Evolutionary conservation across 2,888 invertebrate species (phyloP), one percentile per base, ranked within the genome.

Genomic region (Pristionchus entomophagus): DNA sequence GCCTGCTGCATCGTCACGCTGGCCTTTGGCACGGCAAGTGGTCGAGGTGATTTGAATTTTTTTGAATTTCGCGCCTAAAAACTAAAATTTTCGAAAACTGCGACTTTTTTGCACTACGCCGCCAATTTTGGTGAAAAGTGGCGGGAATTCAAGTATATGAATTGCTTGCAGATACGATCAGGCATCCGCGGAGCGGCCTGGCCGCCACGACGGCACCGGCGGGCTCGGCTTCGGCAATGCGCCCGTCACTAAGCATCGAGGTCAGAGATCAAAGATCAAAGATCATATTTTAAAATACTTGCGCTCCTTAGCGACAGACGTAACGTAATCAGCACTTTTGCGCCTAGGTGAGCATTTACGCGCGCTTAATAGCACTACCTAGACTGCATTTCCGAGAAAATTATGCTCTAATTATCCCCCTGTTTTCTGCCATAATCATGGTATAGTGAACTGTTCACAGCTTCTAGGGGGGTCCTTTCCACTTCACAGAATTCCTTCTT

Each of bases 1-100:
- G 82, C 29, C 82, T 82, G 35, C 53, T 82, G 35, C 82, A 82
- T 82, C 82, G 82, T 45, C 82, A 82, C 32, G 59, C 82, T 82
- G 82, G 82, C 35, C 56, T 82, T 56, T 82, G 82, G 82, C 29
- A 29, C 59, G 82, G 82, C 82, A 82, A 82, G 82, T 82, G 82
- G 82, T 38, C 53, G 82, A 56, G 78, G 78, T 80, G 1, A 35
- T 32, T 41, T 12, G 19, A 80, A 51, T 29, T 12, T n/a, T n/a
- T 80, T 80, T 32, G 35, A 80, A 80, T 29, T 80, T 51, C 26
- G n/a, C 78, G 49, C 78, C 78, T 0, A 14, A 10, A 51, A 45
- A 51, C 3, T 19, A 32, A 26, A 49, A 41, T 45, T 32, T 45
- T 19, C 29, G 35, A 80, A 78, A 80, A 35, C 32, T 49, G 14